Percentiles rank a stretch among this genome's conserved stretches.
Conservation (phyloP, 2,888 invertebrate genomes). For the Odontocolon sp. region DNA sequence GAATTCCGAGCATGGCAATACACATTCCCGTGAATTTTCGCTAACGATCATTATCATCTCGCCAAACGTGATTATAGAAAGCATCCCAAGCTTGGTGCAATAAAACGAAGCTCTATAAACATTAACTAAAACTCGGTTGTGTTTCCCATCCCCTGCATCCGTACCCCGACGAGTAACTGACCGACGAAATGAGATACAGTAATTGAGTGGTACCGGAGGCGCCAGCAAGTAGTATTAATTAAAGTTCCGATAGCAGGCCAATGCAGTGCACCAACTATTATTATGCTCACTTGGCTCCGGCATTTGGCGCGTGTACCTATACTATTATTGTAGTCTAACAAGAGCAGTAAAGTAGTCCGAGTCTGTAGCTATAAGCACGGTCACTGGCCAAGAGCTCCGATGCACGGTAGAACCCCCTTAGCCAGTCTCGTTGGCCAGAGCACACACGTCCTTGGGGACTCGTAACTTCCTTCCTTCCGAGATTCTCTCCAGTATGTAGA, state of each 20-base stretch:
- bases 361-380: background rate
- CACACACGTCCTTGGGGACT: constrained; percentile 41
- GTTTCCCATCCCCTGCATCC: background rate
- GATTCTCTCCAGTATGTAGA: constrained; percentile 34
- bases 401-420: constrained; percentile 17
- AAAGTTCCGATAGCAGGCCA: constrained; percentile 33
- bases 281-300: constrained; percentile 28
- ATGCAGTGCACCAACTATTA: constrained; percentile 23
- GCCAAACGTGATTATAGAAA: background rate
- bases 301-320: constrained; percentile 25
- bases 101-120: constrained; percentile 14
- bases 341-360: constrained; percentile 38
- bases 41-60: constrained; percentile 11
- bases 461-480: constrained; percentile 43
- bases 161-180: background rate
- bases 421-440: constrained; percentile 10
- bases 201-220: constrained; percentile 33
- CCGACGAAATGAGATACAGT: constrained; percentile 40
- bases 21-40: background rate
- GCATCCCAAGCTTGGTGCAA: too few species aligned
- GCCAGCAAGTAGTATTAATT: constrained; percentile 27
- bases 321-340: constrained; percentile 46
- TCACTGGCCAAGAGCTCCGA: constrained; percentile 6
- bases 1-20: background rate
- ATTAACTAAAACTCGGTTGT: constrained; percentile 12